A percentile compares a stretch with the other conserved stretches of the same genome.
phyloP scores from a whole-genome alignment of 2,797 vertebrate species.

The Nothura maculosa region DNA sequence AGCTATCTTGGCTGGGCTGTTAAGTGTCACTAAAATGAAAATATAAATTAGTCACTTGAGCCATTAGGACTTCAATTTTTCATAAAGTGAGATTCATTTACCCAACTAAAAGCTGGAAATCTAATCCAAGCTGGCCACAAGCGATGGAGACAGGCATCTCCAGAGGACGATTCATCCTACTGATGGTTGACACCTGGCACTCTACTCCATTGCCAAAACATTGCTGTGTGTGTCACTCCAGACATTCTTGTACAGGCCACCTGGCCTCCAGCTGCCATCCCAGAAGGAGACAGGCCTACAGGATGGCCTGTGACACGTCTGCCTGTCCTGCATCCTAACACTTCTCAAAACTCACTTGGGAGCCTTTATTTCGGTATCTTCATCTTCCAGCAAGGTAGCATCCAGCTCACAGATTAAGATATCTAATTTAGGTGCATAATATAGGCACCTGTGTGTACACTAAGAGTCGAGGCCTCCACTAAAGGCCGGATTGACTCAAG shows the following conservation, averaged over 20 bases:
- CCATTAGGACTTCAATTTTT: constrained; percentile 25
- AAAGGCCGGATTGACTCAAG: background rate
- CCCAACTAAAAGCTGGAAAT: constrained; percentile 18
- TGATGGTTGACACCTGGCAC: constrained; percentile 25
- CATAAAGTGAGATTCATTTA: constrained; percentile 4
- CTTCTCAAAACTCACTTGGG: background rate
- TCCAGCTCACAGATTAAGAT: background rate
- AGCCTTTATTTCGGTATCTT: background rate
- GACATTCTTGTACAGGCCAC: background rate
- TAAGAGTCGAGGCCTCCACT: background rate
- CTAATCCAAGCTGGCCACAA: background rate
- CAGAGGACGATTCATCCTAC: background rate
- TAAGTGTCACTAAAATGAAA: background rate
- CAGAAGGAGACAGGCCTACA: background rate
- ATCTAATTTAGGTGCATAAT: background rate
- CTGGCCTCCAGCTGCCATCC: background rate
- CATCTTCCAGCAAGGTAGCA: background rate
- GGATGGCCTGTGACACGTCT: background rate
- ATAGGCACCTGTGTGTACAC: accelerated
- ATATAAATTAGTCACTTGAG: background rate
- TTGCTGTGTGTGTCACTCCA: accelerated
- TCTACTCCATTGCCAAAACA: background rate
- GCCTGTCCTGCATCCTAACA: background rate
- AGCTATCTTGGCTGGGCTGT: background rate
- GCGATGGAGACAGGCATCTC: background rate